Base-by-base conservation (phyloP, 1,140 invertebrate species). In the Orius insidiosus region DNA sequence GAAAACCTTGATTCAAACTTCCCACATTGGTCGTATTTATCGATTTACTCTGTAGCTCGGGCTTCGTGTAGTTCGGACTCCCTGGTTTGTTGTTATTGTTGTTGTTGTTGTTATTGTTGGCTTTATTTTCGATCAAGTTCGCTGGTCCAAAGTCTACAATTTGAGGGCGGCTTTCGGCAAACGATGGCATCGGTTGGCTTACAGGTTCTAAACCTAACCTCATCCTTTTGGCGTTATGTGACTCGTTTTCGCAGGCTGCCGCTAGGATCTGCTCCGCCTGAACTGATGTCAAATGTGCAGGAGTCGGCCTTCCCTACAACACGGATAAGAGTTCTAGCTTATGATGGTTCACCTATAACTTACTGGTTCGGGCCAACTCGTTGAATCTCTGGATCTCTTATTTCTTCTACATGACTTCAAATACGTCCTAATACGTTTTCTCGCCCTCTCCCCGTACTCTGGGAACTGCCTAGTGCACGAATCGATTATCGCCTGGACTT, bases 401-500 rank as follows among this genome's bases (percentile, higher is more conserved):
- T 93, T 93, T 55, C 92, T 71, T 39, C 92, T 72, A 65, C 90
- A 96, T 36, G 87, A 93, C 66, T 95, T 96, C 52, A 95, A 69
- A 64, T 96, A 96, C 39, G 92, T 95, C 55, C 90, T 71, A 59
- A 96, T 93, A 43, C 92, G 70, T 68, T 96, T 95, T 51, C 90
- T 71, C 37, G 90, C 87, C 46, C 92, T 70, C 61, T 93, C 87
- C 33, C 87, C 85, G 61, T 93, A 95, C 68, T 95, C 90, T 35
- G 92, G 92, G 62, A 96, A 96, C 66, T 96, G 92, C 54, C 90
- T 71, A 47, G 87, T 85, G 66, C 92, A 96, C 4, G 89, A 93
- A 60, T 96, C 90, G 54, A 96, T 89, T 58, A 96, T 96, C 7
- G 90, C 90, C 61, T 95, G 89, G 52, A 96, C 90, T 69, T 95